These are phyloP conservation scores for Agelastica alni DNA, from an alignment of 2,888 invertebrate genomes.

Conservation along the genomic window DNA sequence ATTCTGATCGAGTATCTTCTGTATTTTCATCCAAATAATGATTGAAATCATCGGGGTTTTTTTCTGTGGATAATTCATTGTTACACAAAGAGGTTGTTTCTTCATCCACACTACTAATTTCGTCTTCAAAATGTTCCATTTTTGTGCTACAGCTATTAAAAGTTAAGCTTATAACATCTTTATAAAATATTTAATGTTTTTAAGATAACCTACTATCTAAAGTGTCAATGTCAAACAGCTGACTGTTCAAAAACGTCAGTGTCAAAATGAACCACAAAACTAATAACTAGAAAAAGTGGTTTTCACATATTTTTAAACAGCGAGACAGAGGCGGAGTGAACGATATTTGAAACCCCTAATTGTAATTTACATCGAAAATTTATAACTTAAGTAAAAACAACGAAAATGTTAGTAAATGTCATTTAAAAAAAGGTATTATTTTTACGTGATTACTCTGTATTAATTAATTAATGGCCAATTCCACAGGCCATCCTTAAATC, in stretches of 20 bases:
- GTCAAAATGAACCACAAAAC: not conserved
- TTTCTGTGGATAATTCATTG: slow-evolving; percentile 39
- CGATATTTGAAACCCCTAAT: no score
- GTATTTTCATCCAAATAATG: slow-evolving; percentile 44
- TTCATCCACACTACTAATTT: slow-evolving; percentile 47
- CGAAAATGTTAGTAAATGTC: no score
- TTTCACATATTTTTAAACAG: no score
- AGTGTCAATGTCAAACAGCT: slow-evolving; percentile 15
- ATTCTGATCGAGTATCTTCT: slow-evolving; percentile 59
- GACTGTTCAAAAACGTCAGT: not conserved
- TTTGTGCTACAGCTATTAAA: not conserved
- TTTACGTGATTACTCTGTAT: no score
- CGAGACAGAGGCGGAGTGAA: no score
- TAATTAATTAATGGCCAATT: no score
- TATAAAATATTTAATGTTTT: no score
- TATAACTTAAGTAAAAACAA: no score
- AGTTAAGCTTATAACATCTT: slow-evolving; percentile 11
- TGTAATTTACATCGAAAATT: no score
- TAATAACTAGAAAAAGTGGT: not conserved
- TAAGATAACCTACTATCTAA: no score
- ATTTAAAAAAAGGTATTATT: no score
- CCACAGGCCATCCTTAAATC: no score
- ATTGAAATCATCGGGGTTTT: slow-evolving; percentile 35
- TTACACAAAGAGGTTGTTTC: slow-evolving; percentile 44
- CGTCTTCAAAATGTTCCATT: slow-evolving; percentile 48